Evolutionary conservation across 30 jellyfish, hydroid and myxozoan species (phyloP).

Genomic region (Sanderia malayensis): DNA sequence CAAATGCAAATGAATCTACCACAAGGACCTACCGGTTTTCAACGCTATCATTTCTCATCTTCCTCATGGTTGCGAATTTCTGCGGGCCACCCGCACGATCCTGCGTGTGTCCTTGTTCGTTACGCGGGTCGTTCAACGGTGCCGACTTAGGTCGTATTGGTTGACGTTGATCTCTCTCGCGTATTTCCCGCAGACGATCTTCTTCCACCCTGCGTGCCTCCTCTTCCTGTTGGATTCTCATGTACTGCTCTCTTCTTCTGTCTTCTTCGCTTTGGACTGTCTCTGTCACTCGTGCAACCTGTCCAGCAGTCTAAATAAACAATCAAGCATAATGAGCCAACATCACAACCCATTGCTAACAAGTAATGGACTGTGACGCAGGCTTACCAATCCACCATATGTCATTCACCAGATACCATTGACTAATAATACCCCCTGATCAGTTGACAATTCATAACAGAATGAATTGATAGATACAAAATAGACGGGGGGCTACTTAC

Average conservation of each 20-base stretch:
- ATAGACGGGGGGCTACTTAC: too few relatives aligned
- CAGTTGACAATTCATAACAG: too few relatives aligned
- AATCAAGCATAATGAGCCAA: too few relatives aligned
- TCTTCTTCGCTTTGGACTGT: neutral
- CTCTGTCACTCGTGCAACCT: neutral
- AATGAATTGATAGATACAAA: too few relatives aligned
- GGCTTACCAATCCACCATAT: too few relatives aligned
- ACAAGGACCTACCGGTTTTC: neutral
- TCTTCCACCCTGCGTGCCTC: constrained; percentile 64
- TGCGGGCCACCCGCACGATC: constrained; percentile 4
- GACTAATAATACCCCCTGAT: too few relatives aligned
- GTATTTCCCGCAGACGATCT: constrained; percentile 65
- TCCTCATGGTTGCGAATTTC: neutral
- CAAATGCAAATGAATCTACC: too few relatives aligned
- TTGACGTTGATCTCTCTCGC: constrained; percentile 67
- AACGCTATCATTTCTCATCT: neutral
- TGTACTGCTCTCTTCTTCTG: neutral
- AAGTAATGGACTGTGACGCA: too few relatives aligned
- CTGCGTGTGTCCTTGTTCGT: constrained; percentile 9
- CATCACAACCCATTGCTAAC: too few relatives aligned
- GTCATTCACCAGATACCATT: too few relatives aligned
- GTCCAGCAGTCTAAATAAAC: neutral
- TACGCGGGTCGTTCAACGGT: constrained; percentile 62
- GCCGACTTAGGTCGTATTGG: constrained; percentile 97
- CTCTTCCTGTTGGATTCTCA: constrained; percentile 6